phyloP scores from a whole-genome alignment of 2,797 vertebrate genomes.

The Spinibarbus caldwelli region DNA sequence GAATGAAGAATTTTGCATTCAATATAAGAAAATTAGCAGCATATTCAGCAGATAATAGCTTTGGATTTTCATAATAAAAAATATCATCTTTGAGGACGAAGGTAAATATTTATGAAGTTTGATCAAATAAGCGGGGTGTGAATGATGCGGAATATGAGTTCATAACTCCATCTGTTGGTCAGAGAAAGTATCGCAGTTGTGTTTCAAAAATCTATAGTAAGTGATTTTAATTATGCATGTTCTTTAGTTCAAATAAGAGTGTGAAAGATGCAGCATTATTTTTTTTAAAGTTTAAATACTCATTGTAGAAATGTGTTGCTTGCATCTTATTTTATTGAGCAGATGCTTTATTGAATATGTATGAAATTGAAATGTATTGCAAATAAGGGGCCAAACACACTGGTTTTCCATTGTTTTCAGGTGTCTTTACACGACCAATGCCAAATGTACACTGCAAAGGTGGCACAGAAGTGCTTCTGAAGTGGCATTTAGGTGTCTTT shows the following conservation, averaged over 20 bases:
- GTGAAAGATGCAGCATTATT: no score
- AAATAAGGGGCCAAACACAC: neutral
- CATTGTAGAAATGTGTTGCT: neutral
- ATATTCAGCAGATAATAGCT: no score
- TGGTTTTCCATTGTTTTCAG: neutral
- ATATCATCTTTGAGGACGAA: no score
- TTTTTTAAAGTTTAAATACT: neutral
- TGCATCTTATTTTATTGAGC: neutral
- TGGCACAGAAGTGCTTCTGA: no score
- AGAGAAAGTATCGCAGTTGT: neutral
- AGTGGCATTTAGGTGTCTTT: no score
- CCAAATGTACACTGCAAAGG: no score
- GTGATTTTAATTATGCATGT: neutral
- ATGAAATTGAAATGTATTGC: neutral
- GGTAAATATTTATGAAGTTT: neutral
- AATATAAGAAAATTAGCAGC: no score
- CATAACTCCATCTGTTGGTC: constrained; percentile 60
- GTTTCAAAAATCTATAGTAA: neutral
- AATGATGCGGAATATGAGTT: constrained; percentile 42
- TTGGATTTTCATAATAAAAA: no score
- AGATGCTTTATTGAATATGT: neutral
- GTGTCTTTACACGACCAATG: neutral
- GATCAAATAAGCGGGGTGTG: neutral
- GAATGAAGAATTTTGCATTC: no score
- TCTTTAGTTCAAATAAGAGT: neutral